Percentiles rank a stretch among this genome's conserved stretches.
These are phyloP conservation scores for Tetramorium parvispinum DNA, from an alignment of 1,140 invertebrate genomes.

Conservation along the genomic window DNA sequence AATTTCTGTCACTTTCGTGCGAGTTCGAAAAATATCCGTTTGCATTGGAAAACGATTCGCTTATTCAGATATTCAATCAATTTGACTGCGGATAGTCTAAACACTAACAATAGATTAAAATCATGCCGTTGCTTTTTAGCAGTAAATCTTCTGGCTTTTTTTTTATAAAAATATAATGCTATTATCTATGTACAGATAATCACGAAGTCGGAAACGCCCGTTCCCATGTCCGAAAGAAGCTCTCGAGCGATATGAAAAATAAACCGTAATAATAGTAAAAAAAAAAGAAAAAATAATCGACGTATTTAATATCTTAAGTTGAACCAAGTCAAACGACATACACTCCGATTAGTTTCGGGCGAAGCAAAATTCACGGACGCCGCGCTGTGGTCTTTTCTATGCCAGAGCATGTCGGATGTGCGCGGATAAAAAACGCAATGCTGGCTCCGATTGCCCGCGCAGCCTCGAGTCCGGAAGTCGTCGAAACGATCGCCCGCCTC, in stretches of 20 bases:
- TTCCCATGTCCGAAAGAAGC: slow-evolving; percentile 12
- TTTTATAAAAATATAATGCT: slow-evolving; percentile 72
- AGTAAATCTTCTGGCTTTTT: slow-evolving; percentile 38
- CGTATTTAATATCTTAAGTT: neutral
- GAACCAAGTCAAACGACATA: neutral
- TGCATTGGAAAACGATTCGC: neutral
- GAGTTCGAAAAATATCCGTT: slow-evolving; percentile 44
- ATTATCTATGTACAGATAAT: slow-evolving; percentile 68
- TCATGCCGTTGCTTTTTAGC: slow-evolving; percentile 10
- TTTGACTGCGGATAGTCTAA: neutral
- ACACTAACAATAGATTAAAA: slow-evolving; percentile 22
- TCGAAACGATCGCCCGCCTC: slow-evolving; percentile 51
- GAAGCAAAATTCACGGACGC: slow-evolving; percentile 9
- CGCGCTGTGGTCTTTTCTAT: neutral
- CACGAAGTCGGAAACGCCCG: slow-evolving; percentile 41
- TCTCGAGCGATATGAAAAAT: neutral
- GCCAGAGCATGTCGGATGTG: neutral
- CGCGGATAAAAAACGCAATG: slow-evolving; percentile 4
- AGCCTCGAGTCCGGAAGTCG: slow-evolving; percentile 37
- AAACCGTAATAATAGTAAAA: neutral
- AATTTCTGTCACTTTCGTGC: slow-evolving; percentile 30
- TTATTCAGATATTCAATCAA: slow-evolving; percentile 28
- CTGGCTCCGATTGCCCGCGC: neutral
- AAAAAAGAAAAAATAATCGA: neutral
- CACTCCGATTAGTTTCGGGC: neutral